A percentile compares a stretch with the other conserved stretches of the same genome.
Evolutionary conservation across 2,888 invertebrate species (phyloP).

Genomic region (Papilio protenor): DNA sequence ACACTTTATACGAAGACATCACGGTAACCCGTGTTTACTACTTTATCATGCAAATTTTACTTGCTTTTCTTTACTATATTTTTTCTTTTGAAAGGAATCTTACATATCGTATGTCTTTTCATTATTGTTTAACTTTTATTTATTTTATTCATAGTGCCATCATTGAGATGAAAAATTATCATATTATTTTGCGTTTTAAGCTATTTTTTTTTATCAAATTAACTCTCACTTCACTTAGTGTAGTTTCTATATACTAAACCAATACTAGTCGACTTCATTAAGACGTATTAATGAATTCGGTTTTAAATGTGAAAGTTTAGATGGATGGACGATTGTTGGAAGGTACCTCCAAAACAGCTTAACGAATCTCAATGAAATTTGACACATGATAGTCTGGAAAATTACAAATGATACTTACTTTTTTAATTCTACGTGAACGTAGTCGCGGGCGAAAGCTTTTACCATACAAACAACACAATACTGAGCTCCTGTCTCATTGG

Average conservation of each 20-base stretch:
- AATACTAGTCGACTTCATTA: too few relatives aligned
- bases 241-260: too few relatives aligned
- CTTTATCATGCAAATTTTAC: slow-evolving; percentile 8
- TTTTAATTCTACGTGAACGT: too few relatives aligned
- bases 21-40: slow-evolving; percentile 16
- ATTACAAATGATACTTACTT: too few relatives aligned
- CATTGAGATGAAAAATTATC: neutral
- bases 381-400: neutral
- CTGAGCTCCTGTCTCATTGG: slow-evolving; percentile 23
- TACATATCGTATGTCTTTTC: neutral
- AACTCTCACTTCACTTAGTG: too few relatives aligned
- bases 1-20: slow-evolving; percentile 24
- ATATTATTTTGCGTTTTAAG: too few relatives aligned
- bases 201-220: too few relatives aligned
- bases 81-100: neutral
- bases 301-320: too few relatives aligned
- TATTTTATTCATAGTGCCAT: neutral
- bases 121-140: neutral
- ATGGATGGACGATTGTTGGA: too few relatives aligned
- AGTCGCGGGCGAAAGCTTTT: too few relatives aligned
- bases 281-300: too few relatives aligned
- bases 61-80: slow-evolving; percentile 1
- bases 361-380: neutral
- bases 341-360: too few relatives aligned
- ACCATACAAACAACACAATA: neutral